A percentile compares a stretch with the other conserved stretches of the same genome.
Evolutionary conservation across 2,113 vertebrate species (phyloP).

Genomic region (Microtus pennsylvanicus): DNA sequence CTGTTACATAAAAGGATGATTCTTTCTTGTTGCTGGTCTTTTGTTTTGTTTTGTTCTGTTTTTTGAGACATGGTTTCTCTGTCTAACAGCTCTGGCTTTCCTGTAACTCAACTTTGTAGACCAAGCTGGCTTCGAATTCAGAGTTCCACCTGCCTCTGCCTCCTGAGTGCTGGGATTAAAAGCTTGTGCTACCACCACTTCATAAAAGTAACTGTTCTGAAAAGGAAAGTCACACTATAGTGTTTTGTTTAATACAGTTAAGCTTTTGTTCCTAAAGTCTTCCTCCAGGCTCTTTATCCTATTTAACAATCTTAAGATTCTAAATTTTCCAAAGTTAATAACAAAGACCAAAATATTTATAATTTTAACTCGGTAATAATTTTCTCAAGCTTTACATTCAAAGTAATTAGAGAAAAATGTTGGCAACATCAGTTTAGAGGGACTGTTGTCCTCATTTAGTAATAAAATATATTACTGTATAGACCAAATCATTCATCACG

Average conservation of each 20-base stretch:
- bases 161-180: neutral
- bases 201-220: neutral
- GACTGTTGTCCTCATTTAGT: slow-evolving; percentile 89
- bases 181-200: neutral
- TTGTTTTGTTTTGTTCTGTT: neutral
- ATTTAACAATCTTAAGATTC: neutral
- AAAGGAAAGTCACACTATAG: neutral
- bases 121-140: neutral
- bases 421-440: slow-evolving; percentile 92
- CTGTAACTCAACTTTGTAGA: neutral
- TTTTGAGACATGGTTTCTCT: neutral
- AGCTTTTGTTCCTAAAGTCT: neutral
- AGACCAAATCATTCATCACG: slow-evolving; percentile 85
- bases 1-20: neutral
- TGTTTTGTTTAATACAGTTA: neutral
- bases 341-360: neutral
- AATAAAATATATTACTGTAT: slow-evolving; percentile 78
- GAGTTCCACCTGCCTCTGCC: neutral
- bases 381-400: slow-evolving; percentile 43
- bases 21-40: neutral
- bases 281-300: neutral
- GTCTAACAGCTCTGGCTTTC: neutral
- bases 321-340: slow-evolving; percentile 45
- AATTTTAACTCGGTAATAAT: slow-evolving; percentile 41
- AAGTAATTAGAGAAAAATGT: neutral